phyloP scores from a whole-genome alignment of 2,888 invertebrate genomes.

The Leptodirus hochenwartii region DNA sequence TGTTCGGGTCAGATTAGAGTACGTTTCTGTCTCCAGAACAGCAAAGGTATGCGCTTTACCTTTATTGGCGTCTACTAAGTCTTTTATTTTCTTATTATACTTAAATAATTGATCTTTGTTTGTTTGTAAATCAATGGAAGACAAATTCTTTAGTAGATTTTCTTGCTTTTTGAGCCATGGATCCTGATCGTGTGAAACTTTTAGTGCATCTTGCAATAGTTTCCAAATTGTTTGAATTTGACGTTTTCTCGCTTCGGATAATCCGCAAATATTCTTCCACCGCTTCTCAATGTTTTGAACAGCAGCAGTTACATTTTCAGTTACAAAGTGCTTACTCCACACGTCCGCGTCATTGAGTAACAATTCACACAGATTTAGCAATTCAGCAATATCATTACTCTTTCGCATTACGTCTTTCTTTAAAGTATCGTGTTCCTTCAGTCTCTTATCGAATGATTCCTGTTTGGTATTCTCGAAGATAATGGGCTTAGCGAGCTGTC shows the following conservation, averaged over 20 bases:
- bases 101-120: neutral
- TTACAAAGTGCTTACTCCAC: conserved; percentile 51
- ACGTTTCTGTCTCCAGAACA: conserved; percentile 25
- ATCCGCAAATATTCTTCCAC: conserved; percentile 60
- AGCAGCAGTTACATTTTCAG: conserved; percentile 44
- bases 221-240: conserved; percentile 44
- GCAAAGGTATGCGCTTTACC: too few relatives aligned
- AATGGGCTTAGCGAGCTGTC: conserved; percentile 46
- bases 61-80: too few relatives aligned
- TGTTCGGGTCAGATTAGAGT: conserved; percentile 46
- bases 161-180: conserved; percentile 42
- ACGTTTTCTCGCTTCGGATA: conserved; percentile 51
- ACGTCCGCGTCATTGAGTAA: conserved; percentile 56
- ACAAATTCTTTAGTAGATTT: conserved; percentile 3
- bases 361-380: conserved; percentile 61
- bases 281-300: conserved; percentile 56
- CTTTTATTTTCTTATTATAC: neutral
- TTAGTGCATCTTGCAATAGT: conserved; percentile 37
- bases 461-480: conserved; percentile 46
- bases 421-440: conserved; percentile 52
- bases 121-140: neutral
- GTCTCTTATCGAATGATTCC: conserved; percentile 44
- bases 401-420: conserved; percentile 60
- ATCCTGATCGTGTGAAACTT: conserved; percentile 35
- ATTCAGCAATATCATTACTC: conserved; percentile 59